Base-by-base conservation (phyloP, 2,113 vertebrate genomes). In the Colossoma macropomum region DNA sequence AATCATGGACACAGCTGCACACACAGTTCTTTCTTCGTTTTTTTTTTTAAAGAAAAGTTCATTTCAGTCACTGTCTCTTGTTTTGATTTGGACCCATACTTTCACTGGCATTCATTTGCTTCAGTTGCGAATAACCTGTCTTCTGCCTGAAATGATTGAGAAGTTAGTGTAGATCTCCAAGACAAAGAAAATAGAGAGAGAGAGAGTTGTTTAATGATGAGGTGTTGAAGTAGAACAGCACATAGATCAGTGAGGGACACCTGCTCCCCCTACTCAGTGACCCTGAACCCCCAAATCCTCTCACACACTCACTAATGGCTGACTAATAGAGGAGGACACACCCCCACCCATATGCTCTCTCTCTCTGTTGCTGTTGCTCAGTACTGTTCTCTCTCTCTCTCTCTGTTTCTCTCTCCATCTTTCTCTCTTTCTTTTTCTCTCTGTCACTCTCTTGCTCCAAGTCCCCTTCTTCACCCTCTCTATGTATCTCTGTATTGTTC, bases 211-310 rank as follows among this genome's bases (percentile, higher is more conserved):
- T 87, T 82, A 83, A 75, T 89, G 90, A 90, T 84, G 82, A 93
- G 89, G 91, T 92, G 92, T 90, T 89, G 92, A 92, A 91, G 91
- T 91, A 89, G 89, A 93, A 90, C 90, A 85, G 69, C 84, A 82
- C 63, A 88, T 83, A 89, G 85, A 91, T 90, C 88, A 90, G 80
- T 70, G n/a, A 79, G 73, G 89, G 89, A 92, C 90, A 91, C 90
- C 91, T 90, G 90, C 79, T 84, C 82, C 80, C 80, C 80, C 25
- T 88, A 77, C n/a, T 85, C 80, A 87, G 72, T 89, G 88, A 92
- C 90, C 91, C 90, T 9, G 86, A 91, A 89, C 87, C 70, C 25
- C 68, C 81, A 85, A 87, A 92, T 91, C 83, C 74, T 85, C 80
- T 71, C 85, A 72, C 73, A 68, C 79, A 72, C 66, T 48, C 65